phyloP scores from a whole-genome alignment of 2,888 invertebrate genomes.

The Meta bourneti region DNA sequence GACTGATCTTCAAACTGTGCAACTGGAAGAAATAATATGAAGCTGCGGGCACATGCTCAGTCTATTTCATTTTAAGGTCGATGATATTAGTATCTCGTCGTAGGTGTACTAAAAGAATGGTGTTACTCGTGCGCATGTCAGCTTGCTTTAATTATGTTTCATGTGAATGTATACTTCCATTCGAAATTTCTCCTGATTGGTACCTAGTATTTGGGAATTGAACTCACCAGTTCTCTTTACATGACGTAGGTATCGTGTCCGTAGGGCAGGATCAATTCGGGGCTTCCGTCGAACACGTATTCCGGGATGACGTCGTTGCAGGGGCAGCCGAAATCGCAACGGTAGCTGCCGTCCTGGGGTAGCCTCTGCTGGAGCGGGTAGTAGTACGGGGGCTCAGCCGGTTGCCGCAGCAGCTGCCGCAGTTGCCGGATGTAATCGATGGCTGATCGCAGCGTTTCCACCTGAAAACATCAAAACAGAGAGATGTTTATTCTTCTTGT shows the following conservation, averaged over 20 bases:
- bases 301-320: slow-evolving; percentile 60
- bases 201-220: too few species aligned
- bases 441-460: slow-evolving; percentile 70
- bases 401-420: slow-evolving; percentile 67
- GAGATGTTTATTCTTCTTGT: too few species aligned
- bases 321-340: slow-evolving; percentile 69
- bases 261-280: slow-evolving; percentile 60
- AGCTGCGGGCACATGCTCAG: too few species aligned
- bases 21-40: too few species aligned
- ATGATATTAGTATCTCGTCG: too few species aligned
- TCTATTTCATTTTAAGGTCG: too few species aligned
- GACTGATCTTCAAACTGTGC: too few species aligned
- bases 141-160: too few species aligned
- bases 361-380: slow-evolving; percentile 54
- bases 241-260: slow-evolving; percentile 59
- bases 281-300: slow-evolving; percentile 43
- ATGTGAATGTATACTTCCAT: too few species aligned
- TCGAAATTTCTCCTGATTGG: too few species aligned
- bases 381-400: slow-evolving; percentile 51
- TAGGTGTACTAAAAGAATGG: too few species aligned
- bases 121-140: too few species aligned
- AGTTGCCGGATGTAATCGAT: slow-evolving; percentile 73
- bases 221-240: slow-evolving; percentile 4
- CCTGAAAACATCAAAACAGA: slow-evolving; percentile 3
- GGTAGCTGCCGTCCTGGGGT: slow-evolving; percentile 29